These are phyloP conservation scores for Drosophila flavopinicola DNA, from an alignment of 2,888 invertebrate genomes.

Conservation along the genomic window DNA sequence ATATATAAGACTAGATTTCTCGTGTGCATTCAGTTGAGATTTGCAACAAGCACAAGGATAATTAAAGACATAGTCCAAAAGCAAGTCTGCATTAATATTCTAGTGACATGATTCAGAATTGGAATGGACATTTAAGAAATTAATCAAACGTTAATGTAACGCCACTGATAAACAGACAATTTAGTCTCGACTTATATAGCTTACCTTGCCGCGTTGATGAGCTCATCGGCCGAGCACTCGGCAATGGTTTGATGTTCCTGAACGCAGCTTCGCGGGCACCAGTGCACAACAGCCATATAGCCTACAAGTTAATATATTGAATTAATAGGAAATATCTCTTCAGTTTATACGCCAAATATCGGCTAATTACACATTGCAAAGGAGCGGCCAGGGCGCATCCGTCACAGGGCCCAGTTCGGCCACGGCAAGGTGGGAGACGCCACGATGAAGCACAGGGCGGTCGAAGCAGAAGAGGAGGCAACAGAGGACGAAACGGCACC, in stretches of 20 bases:
- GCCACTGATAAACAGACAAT: background rate
- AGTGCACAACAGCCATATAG: slow-evolving; percentile 99
- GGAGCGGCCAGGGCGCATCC: no score
- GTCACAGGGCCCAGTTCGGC: no score
- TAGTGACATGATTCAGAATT: no score
- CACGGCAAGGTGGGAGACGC: no score
- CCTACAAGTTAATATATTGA: slow-evolving; percentile 83
- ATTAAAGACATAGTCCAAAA: slow-evolving; percentile 81
- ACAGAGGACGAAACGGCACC: no score
- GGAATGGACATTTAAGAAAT: no score
- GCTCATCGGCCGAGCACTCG: slow-evolving; percentile 99
- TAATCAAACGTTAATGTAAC: no score
- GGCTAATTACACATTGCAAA: slow-evolving; percentile 50
- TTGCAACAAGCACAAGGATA: slow-evolving; percentile 80
- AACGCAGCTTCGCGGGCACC: slow-evolving; percentile 99
- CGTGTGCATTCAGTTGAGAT: slow-evolving; percentile 64
- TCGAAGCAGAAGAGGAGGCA: no score
- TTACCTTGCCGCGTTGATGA: slow-evolving; percentile 99
- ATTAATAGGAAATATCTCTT: slow-evolving; percentile 65
- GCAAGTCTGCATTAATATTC: no score
- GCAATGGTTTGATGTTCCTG: slow-evolving; percentile 99
- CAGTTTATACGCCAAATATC: slow-evolving; percentile 75
- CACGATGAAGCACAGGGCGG: no score
- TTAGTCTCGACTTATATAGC: slow-evolving; percentile 1
- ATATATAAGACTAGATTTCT: slow-evolving; percentile 82